A percentile compares a stretch with the other conserved stretches of the same genome.
These are phyloP conservation scores for Drosophila suzukii DNA, from an alignment of 1,140 invertebrate species.

Conservation along the genomic window DNA sequence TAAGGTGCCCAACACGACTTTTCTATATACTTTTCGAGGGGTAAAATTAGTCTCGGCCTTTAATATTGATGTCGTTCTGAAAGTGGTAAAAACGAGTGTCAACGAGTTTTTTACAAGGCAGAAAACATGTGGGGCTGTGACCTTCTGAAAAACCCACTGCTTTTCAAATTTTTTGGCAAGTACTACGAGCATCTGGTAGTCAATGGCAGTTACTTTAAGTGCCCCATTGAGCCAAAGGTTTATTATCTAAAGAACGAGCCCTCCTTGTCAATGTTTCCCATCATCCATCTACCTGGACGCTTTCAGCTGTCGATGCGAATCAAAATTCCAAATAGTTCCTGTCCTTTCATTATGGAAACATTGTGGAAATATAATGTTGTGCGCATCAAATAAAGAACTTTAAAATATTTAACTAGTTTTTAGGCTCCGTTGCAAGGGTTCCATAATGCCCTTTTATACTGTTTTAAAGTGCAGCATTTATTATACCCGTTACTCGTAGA, in stretches of 20 bases:
- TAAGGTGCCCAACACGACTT: neutral
- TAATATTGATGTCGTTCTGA: constrained; percentile 24
- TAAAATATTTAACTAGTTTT: neutral
- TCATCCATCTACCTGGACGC: constrained; percentile 20
- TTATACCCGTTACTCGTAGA: too few species aligned
- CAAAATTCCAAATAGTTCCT: constrained; percentile 11
- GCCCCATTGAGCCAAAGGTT: constrained; percentile 40
- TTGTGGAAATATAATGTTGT: constrained; percentile 42
- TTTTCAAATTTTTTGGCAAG: constrained; percentile 15
- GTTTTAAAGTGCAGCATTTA: too few species aligned
- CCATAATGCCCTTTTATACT: too few species aligned
- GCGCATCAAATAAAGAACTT: neutral
- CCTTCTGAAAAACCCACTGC: constrained; percentile 31
- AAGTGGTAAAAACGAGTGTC: constrained; percentile 12
- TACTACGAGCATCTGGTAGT: constrained; percentile 41
- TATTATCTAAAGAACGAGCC: constrained; percentile 24
- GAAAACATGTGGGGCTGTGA: constrained; percentile 40
- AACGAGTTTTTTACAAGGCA: constrained; percentile 35
- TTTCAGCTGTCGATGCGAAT: constrained; percentile 26
- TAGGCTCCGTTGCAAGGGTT: too few species aligned
- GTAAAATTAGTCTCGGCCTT: constrained; percentile 10
- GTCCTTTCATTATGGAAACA: constrained; percentile 48
- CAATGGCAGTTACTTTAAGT: constrained; percentile 52
- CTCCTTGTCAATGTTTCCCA: neutral
- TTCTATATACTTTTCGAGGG: constrained; percentile 37